Evolutionary conservation across 2,113 vertebrate genomes (phyloP), one percentile per base, ranked within the genome.

Genomic region (Galeopterus variegatus): DNA sequence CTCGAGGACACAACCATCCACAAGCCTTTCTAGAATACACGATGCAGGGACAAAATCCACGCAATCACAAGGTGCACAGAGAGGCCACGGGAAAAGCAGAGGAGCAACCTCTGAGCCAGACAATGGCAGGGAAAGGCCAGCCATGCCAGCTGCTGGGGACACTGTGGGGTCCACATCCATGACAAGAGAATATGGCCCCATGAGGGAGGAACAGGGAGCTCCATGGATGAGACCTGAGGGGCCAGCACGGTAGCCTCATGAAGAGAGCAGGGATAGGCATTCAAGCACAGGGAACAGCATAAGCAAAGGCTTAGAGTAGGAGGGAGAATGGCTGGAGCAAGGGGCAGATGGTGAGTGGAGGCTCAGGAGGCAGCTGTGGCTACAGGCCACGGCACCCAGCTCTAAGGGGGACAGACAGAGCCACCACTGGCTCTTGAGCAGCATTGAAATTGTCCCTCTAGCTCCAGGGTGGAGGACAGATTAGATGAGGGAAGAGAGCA

Each of bases 171-270:
- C 41, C 70, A 8, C 10, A 1, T 5, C 45, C 13, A 5, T 0
- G 65, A 15, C 17, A 11, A 36, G 67, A 3, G 28, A 8, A 4
- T 7, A 15, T 0, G 14, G 10, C 26, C 19, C 21, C 36, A 21
- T 11, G 60, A 77, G 36, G 33, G 18, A 64, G 70, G 41, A 41
- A 23, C 6, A 19, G 36, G 28, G 31, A 41, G 52, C 12, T 31
- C 65, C 36, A 3, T 1, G 60, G 21, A 4, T 6, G 72, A 56
- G 81, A 50, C 33, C 75, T 2, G 12, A 26, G 56, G n/a, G 75
- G 76, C 65, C 56, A 0, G n/a, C 14, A 7, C 1, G 1, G 21
- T 14, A 5, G 8, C 21, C 77, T 56, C 7, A 0, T 1, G 15
- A 10, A 36, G 36, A 36, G 33, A 18, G 4, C 50, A 21, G 48